Evolutionary conservation across 2,113 vertebrate species (phyloP).

Genomic region (Forbesichthys papilliferus): DNA sequence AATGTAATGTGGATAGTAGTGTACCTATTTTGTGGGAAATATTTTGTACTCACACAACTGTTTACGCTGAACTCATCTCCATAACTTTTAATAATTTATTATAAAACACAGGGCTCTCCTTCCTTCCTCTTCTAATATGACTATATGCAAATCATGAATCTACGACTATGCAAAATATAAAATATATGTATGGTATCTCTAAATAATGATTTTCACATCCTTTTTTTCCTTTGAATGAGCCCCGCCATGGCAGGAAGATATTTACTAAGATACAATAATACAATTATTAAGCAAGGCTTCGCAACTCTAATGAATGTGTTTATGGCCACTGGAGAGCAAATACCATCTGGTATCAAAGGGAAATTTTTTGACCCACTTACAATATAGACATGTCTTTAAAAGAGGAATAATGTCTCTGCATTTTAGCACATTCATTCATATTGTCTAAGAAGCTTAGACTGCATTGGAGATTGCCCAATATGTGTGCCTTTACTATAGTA

Average conservation of each 20-base stretch:
- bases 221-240: constrained; percentile 26
- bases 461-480: neutral
- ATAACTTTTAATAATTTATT: constrained; percentile 7
- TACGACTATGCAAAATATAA: constrained; percentile 1
- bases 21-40: constrained; percentile 3
- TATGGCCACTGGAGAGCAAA: constrained; percentile 58
- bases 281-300: constrained; percentile 46
- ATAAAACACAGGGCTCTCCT: neutral
- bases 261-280: constrained; percentile 45
- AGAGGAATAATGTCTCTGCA: constrained; percentile 13
- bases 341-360: constrained; percentile 61
- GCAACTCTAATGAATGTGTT: constrained; percentile 56
- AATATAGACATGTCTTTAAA: constrained; percentile 39
- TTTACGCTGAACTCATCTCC: constrained; percentile 1
- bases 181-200: neutral
- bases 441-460: neutral
- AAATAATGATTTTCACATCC: constrained; percentile 12
- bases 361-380: constrained; percentile 68
- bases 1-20: neutral
- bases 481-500: too few relatives aligned
- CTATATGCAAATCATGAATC: neutral
- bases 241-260: constrained; percentile 16
- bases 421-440: constrained; percentile 18
- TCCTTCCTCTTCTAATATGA: neutral
- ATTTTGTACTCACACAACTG: neutral